phyloP scores from a whole-genome alignment of 2,888 invertebrate species.

The Drosophila atroscutellata region DNA sequence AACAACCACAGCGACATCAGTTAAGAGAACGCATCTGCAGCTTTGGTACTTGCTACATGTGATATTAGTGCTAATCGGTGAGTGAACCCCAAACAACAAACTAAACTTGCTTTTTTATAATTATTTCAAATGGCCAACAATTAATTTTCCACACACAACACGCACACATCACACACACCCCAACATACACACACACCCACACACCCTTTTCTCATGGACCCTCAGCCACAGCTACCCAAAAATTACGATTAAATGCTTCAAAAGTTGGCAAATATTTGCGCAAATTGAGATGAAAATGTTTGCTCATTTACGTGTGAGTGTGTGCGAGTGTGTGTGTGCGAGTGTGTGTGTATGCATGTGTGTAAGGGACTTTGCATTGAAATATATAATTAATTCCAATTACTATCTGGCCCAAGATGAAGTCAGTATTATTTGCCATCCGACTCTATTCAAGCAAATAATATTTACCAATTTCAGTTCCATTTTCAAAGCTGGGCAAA shows the following conservation, averaged over 20 bases:
- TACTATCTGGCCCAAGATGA: slow-evolving; percentile 6
- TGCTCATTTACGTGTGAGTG: slow-evolving; percentile 34
- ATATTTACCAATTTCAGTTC: background rate
- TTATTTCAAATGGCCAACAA: slow-evolving; percentile 53
- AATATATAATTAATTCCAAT: slow-evolving; percentile 44
- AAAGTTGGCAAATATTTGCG: slow-evolving; percentile 48
- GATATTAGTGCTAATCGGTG: slow-evolving; percentile 84
- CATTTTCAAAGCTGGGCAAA: background rate
- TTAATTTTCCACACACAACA: slow-evolving; percentile 28
- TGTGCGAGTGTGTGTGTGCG: background rate
- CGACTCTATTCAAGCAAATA: background rate
- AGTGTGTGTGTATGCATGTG: background rate
- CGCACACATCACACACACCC: background rate
- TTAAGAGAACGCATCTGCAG: slow-evolving; percentile 59
- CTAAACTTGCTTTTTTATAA: slow-evolving; percentile 29
- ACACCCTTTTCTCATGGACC: background rate
- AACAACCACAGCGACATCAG: slow-evolving; percentile 23
- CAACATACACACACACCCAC: background rate
- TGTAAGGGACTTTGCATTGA: slow-evolving; percentile 1
- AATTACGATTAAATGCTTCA: slow-evolving; percentile 28
- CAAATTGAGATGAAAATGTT: slow-evolving; percentile 51
- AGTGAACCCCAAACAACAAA: slow-evolving; percentile 54
- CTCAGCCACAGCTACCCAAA: background rate
- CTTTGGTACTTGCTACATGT: slow-evolving; percentile 83
- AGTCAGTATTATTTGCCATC: background rate